Evolutionary conservation across 2,113 vertebrate genomes (phyloP).

Genomic region (Semnornis frantzii): DNA sequence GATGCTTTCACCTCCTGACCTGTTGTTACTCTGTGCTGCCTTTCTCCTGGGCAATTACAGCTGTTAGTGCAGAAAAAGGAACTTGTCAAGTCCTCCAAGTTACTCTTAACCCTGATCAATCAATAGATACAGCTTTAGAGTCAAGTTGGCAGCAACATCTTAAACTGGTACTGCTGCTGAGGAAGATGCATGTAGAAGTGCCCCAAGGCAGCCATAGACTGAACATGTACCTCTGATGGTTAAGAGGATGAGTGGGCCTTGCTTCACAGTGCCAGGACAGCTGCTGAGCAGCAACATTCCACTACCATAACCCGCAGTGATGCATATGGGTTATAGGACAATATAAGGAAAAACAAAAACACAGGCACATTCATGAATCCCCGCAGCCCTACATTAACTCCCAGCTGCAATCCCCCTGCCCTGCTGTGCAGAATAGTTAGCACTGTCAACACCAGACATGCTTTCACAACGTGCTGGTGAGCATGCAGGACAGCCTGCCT

Average conservation of each 20-base stretch:
- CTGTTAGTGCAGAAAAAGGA: not conserved
- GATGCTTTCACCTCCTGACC: not conserved
- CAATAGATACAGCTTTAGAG: not conserved
- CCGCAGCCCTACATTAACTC: not conserved
- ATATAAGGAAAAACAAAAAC: not conserved
- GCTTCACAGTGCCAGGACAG: not conserved
- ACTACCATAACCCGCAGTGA: not conserved
- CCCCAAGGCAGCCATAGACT: not conserved
- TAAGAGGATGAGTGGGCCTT: not conserved
- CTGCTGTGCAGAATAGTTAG: not conserved
- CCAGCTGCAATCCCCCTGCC: conserved; percentile 1
- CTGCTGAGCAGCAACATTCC: conserved; percentile 52
- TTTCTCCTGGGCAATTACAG: not conserved
- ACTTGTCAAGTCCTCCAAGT: not conserved
- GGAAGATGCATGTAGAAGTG: not conserved
- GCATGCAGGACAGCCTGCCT: not conserved
- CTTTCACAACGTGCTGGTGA: not conserved
- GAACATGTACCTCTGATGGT: not conserved
- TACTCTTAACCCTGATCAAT: not conserved
- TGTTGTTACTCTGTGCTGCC: not conserved
- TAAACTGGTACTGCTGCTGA: not conserved
- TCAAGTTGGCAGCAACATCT: not conserved
- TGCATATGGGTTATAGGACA: conserved; percentile 34
- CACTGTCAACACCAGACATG: conserved; percentile 17
- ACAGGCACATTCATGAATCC: not conserved